Percentiles rank a stretch among this genome's conserved stretches.
Evolutionary conservation across 2,113 vertebrate species (phyloP).

Genomic region (Zosterops hypoxanthus): DNA sequence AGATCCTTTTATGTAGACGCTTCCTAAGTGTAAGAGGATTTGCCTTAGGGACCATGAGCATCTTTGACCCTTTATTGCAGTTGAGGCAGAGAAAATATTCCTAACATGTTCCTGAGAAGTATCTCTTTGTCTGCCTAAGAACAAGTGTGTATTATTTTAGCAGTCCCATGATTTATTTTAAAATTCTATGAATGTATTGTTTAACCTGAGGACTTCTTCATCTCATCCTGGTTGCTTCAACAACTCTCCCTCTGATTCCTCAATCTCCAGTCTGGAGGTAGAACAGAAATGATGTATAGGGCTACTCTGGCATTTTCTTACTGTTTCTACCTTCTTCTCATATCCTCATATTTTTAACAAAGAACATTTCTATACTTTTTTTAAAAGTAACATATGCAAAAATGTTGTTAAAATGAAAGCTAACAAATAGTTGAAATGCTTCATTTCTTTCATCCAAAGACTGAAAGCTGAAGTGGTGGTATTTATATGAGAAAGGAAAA

Average conservation of each 20-base stretch:
- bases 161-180: not conserved
- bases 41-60: not conserved
- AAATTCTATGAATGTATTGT: not conserved
- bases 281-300: not conserved
- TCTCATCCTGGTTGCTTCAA: not conserved
- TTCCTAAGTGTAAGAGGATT: not conserved
- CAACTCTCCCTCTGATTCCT: not conserved
- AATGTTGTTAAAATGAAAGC: not conserved
- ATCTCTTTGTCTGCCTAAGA: not conserved
- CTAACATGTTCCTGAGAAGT: not conserved
- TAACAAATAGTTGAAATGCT: not conserved
- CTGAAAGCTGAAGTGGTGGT: not conserved
- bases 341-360: not conserved
- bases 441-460: not conserved
- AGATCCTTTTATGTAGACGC: not conserved
- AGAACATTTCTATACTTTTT: not conserved
- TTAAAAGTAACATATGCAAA: not conserved
- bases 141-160: not conserved
- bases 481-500: not conserved
- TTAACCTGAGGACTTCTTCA: not conserved
- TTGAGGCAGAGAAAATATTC: not conserved
- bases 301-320: not conserved
- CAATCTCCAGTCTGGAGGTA: not conserved
- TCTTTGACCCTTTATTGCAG: not conserved
- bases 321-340: not conserved